Conservation (phyloP, 1,140 invertebrate species). For the Parapsyche elsis region DNA sequence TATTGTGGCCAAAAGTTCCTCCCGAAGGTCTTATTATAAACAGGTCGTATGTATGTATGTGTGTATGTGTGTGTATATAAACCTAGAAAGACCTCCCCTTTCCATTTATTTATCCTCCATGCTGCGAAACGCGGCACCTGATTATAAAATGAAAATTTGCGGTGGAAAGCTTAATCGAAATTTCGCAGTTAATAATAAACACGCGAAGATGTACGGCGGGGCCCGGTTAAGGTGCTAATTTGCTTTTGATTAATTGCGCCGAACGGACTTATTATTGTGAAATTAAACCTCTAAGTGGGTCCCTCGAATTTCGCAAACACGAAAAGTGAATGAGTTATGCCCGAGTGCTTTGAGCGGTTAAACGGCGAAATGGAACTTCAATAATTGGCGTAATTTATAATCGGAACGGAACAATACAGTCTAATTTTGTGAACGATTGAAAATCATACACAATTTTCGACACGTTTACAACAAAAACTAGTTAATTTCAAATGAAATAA, state of each 20-base stretch:
- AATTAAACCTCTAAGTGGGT: neutral
- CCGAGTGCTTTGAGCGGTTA: no score
- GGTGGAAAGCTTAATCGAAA: neutral
- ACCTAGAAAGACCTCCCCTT: neutral
- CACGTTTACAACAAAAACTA: no score
- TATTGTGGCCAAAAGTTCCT: constrained; percentile 32
- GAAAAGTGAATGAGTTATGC: neutral
- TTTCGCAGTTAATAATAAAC: neutral
- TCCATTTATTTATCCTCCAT: neutral
- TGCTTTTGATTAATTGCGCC: constrained; percentile 15
- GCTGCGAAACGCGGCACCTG: neutral
- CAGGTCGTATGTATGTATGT: neutral
- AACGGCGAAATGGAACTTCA: no score
- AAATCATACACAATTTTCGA: no score
- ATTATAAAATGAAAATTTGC: constrained; percentile 2
- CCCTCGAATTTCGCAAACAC: neutral
- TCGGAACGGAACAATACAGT: no score
- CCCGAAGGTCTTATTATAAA: constrained; percentile 41
- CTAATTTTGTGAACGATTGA: no score
- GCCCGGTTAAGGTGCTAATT: neutral
- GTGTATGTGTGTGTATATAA: neutral
- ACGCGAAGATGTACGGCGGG: neutral
- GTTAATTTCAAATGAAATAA: no score
- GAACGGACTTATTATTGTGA: neutral
- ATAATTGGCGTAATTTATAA: no score